Base-by-base conservation (phyloP, 2,113 vertebrate species). In the Penelope pileata region DNA sequence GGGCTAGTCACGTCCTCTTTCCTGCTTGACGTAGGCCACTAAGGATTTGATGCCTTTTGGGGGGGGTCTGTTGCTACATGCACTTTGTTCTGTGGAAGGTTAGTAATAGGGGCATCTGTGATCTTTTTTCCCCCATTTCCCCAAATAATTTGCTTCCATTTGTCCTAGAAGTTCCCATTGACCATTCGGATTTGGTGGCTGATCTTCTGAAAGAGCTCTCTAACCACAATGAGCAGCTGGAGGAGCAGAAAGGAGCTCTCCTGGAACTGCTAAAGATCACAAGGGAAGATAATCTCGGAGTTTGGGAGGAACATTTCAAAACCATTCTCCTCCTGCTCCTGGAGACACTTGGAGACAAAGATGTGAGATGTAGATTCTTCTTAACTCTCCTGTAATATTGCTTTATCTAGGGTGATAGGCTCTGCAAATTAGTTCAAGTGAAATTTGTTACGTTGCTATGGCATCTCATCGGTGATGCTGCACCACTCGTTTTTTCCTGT, bases 281-380 rank as follows among this genome's bases (percentile, higher is more conserved):
- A 0, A 98, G 99, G 18, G 99, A 99, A 60, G 99, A 99, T 98
- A 99, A 98, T 96, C 94, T 98, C 6, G 99, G 99, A 10, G 99
- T 99, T 79, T 99, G 99, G 99, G 99, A 99, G 47, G 99, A 99
- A 67, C 99, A 99, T 97, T 99, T 99, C 94, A 99, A 99, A 97
- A 99, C 99, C 76, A 99, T 99, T 96, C 98, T 99, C 59, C 98
- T 99, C 38, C 98, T 99, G 67, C 98, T 99, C 88, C 98, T 99
- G 95, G 99, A 99, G 97, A 99, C 99, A 0, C 99, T 99, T 23
- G 98, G 99, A 34, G 99, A 99, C 94, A 99, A 99, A 98, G 99
- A 99, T 21, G 99, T 99, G 97, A 98, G 98, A 91, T 66, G 24
- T 8, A 62, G 78, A 85, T 84, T 90, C 92, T 91, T 86, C 53